Percentiles rank a stretch among this genome's conserved stretches.
Conservation (phyloP, 2,888 invertebrate species). For the Pegoplata infirma region DNA sequence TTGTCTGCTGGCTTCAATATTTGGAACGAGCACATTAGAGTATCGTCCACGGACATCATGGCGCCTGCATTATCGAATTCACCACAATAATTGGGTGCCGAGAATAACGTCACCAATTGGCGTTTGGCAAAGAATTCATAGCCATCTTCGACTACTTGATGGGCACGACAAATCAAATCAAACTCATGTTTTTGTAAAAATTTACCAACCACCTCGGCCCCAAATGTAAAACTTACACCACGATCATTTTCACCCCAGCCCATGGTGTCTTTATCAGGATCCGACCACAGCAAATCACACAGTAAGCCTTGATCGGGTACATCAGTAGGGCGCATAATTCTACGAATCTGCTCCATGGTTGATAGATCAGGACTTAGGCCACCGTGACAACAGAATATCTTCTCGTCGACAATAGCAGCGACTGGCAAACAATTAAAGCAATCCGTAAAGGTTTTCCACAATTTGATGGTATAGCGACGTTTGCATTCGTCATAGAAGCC, state of each 20-base stretch:
- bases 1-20: slow-evolving; percentile 98
- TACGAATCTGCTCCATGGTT: slow-evolving; percentile 98
- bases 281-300: slow-evolving; percentile 98
- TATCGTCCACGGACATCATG: slow-evolving; percentile 99
- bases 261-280: slow-evolving; percentile 97
- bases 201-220: slow-evolving; percentile 98
- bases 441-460: slow-evolving; percentile 99
- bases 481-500: slow-evolving; percentile 99
- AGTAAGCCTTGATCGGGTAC: slow-evolving; percentile 98
- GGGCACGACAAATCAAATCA: slow-evolving; percentile 99
- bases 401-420: slow-evolving; percentile 92
- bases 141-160: slow-evolving; percentile 99
- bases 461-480: slow-evolving; percentile 96
- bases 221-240: slow-evolving; percentile 99
- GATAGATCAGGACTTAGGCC: slow-evolving; percentile 95
- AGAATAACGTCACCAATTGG: slow-evolving; percentile 94
- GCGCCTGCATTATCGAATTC: slow-evolving; percentile 93
- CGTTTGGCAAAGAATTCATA: slow-evolving; percentile 99
- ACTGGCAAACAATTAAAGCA: slow-evolving; percentile 99
- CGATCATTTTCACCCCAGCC: slow-evolving; percentile 99
- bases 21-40: slow-evolving; percentile 99
- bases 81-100: slow-evolving; percentile 97
- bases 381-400: slow-evolving; percentile 88
- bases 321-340: slow-evolving; percentile 99
- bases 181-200: slow-evolving; percentile 99